Evolutionary conservation across 2,113 vertebrate genomes (phyloP).

Genomic region (Natator depressus): DNA sequence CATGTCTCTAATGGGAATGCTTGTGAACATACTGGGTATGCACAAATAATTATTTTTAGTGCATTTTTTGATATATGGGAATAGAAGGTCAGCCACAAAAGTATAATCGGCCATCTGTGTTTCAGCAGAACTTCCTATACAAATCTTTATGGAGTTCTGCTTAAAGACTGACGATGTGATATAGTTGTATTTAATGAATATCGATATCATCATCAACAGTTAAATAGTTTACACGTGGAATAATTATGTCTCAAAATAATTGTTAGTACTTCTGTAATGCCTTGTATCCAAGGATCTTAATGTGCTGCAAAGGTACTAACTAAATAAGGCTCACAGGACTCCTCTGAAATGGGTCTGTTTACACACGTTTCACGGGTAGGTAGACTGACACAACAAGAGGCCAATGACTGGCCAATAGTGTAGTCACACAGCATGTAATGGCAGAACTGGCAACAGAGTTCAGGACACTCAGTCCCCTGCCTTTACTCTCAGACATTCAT

Average conservation of each 20-base stretch:
- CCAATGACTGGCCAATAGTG: not conserved
- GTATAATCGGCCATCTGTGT: not conserved
- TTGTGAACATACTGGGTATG: not conserved
- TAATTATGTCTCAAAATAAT: not conserved
- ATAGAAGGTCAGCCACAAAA: not conserved
- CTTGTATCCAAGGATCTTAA: not conserved
- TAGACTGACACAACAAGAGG: not conserved
- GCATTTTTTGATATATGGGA: not conserved
- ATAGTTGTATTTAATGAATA: not conserved
- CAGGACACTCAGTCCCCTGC: not conserved
- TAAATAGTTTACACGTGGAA: not conserved
- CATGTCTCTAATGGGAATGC: fast-evolving
- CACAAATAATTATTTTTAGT: fast-evolving
- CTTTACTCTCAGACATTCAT: not conserved
- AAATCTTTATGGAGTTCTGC: not conserved
- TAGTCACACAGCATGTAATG: not conserved
- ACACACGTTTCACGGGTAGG: conserved; percentile 5
- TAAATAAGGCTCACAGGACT: not conserved
- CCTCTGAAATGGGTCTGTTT: not conserved
- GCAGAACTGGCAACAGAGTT: not conserved
- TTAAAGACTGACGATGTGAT: not conserved
- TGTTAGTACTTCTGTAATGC: not conserved
- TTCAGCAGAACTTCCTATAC: not conserved
- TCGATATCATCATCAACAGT: fast-evolving
- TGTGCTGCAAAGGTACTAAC: not conserved